These are phyloP conservation scores for Dusona sp. DNA, from an alignment of 2,888 invertebrate species.

Conservation along the genomic window DNA sequence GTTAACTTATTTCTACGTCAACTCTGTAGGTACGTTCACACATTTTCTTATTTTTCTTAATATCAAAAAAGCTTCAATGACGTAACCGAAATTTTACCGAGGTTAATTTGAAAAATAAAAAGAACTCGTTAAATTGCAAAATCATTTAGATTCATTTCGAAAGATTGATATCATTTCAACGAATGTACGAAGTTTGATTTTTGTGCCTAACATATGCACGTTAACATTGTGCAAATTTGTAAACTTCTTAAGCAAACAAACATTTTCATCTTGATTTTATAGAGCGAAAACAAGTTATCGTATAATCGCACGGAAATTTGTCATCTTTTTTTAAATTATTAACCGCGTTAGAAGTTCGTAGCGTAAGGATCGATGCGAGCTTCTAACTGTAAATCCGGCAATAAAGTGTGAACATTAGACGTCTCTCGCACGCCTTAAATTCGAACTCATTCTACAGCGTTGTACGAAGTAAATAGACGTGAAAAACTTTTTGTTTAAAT, in stretches of 20 bases:
- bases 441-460: background rate
- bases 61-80: background rate
- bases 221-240: background rate
- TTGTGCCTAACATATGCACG: too few relatives aligned
- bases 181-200: background rate
- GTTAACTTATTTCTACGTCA: background rate
- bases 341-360: background rate
- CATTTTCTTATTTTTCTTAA: background rate
- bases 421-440: conserved; percentile 10
- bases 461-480: background rate
- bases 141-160: background rate
- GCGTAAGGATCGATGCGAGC: background rate
- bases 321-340: background rate
- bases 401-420: conserved; percentile 1
- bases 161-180: background rate
- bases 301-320: background rate
- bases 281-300: background rate
- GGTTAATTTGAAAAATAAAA: background rate
- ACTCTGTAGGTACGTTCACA: background rate
- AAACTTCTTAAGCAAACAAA: background rate
- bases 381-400: background rate
- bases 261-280: background rate
- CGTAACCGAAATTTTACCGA: background rate
- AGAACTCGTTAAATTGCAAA: background rate
- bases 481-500: conserved; percentile 30